These are phyloP conservation scores for Agrotis exclamationis DNA, from an alignment of 2,888 invertebrate genomes.

Conservation along the genomic window DNA sequence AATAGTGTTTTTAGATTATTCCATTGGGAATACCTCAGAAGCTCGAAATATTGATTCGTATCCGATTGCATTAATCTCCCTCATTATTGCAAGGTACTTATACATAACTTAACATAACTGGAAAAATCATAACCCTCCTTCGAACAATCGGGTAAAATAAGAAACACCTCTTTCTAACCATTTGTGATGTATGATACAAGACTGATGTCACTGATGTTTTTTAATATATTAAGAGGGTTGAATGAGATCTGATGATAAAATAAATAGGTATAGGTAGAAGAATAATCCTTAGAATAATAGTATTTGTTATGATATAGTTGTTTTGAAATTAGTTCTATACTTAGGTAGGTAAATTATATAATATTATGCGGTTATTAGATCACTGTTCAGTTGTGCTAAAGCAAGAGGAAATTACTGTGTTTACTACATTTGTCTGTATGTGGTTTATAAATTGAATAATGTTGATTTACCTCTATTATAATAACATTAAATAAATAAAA, in stretches of 20 bases:
- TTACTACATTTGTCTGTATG: constrained; percentile 20
- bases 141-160: no score
- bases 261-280: no score
- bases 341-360: background rate
- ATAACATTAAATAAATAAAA: background rate
- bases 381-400: constrained; percentile 9
- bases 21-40: no score
- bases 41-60: no score
- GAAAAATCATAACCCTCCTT: no score
- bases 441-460: constrained; percentile 4
- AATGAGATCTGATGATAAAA: background rate
- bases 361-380: constrained; percentile 3
- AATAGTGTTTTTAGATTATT: no score
- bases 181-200: no score
- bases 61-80: no score
- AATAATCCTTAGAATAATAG: constrained; percentile 7
- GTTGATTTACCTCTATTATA: constrained; percentile 23
- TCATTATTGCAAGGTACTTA: no score
- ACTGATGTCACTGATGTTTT: no score
- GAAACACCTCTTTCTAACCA: no score
- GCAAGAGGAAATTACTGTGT: constrained; percentile 10
- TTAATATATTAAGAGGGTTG: constrained; percentile 40
- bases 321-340: constrained; percentile 6
- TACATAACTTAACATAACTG: no score
- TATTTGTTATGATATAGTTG: background rate